Percentiles rank a stretch among this genome's conserved stretches.
Evolutionary conservation across 2,113 vertebrate genomes (phyloP).

Genomic region (Symphodus melops): DNA sequence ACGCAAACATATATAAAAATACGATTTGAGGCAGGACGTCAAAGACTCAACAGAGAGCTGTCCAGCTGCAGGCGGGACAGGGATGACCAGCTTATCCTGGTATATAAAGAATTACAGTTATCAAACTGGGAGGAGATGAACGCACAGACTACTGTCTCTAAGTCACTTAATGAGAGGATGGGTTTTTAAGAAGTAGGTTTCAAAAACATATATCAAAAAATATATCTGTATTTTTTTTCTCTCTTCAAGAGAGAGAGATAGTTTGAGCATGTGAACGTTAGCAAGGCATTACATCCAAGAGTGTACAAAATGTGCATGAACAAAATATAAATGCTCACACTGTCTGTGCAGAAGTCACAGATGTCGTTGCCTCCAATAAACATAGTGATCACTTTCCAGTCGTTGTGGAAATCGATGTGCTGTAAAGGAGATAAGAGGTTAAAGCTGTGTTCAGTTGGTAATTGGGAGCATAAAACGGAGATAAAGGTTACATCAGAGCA

Average conservation of each 20-base stretch:
- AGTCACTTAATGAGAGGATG: too few relatives aligned
- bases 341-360: slow-evolving; percentile 89
- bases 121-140: too few relatives aligned
- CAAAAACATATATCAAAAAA: too few relatives aligned
- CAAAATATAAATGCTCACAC: slow-evolving; percentile 77
- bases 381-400: slow-evolving; percentile 95
- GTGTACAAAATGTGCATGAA: neutral
- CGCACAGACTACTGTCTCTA: too few relatives aligned
- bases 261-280: neutral
- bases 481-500: neutral
- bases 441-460: neutral
- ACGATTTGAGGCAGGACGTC: too few relatives aligned
- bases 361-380: slow-evolving; percentile 89
- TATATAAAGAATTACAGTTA: too few relatives aligned
- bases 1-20: too few relatives aligned
- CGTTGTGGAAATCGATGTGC: slow-evolving; percentile 86
- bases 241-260: neutral
- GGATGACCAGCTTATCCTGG: too few relatives aligned
- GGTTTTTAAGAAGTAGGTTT: too few relatives aligned
- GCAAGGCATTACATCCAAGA: neutral
- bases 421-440: slow-evolving; percentile 61
- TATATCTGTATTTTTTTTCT: too few relatives aligned
- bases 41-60: too few relatives aligned
- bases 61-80: too few relatives aligned
- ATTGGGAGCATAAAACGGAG: neutral